Percentiles rank a stretch among this genome's conserved stretches.
phyloP scores from a whole-genome alignment of 2,888 invertebrate species.

The Pheosia tremula region DNA sequence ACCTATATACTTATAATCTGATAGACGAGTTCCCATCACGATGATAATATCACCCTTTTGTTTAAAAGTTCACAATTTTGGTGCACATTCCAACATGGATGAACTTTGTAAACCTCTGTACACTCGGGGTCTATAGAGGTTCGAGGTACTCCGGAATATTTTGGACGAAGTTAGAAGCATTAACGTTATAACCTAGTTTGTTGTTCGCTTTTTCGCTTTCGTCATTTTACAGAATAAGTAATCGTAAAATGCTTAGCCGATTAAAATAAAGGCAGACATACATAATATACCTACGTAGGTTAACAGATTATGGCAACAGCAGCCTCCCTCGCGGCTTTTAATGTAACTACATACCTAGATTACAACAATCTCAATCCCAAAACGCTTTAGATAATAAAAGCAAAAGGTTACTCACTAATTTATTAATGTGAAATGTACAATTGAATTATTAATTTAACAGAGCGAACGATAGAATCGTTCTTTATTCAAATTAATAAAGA shows the following conservation, averaged over 20 bases:
- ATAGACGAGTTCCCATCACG: constrained; percentile 17
- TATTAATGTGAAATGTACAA: constrained; percentile 2
- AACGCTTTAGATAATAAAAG: neutral
- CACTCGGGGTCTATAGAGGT: neutral
- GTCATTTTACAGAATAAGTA: constrained; percentile 7
- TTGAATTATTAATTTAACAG: constrained; percentile 40
- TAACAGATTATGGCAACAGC: too few species aligned
- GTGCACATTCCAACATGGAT: constrained; percentile 21
- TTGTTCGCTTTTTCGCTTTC: constrained; percentile 14
- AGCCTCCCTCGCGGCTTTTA: too few species aligned
- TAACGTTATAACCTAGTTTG: constrained; percentile 16
- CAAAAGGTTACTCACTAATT: neutral
- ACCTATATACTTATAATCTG: constrained; percentile 19
- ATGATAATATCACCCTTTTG: constrained; percentile 15
- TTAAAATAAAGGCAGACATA: neutral
- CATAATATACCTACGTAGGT: too few species aligned
- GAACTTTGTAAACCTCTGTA: constrained; percentile 17
- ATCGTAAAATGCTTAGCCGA: neutral
- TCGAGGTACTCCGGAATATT: constrained; percentile 10
- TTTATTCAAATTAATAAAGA: constrained; percentile 39
- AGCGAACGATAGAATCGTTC: constrained; percentile 34
- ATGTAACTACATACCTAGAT: neutral
- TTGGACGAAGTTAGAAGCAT: constrained; percentile 17
- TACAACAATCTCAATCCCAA: neutral
- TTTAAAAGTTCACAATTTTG: constrained; percentile 19